A percentile compares a stretch with the other conserved stretches of the same genome.
phyloP scores from a whole-genome alignment of 2,113 vertebrate genomes.

The Pseudorhombus dupliciocellatus region DNA sequence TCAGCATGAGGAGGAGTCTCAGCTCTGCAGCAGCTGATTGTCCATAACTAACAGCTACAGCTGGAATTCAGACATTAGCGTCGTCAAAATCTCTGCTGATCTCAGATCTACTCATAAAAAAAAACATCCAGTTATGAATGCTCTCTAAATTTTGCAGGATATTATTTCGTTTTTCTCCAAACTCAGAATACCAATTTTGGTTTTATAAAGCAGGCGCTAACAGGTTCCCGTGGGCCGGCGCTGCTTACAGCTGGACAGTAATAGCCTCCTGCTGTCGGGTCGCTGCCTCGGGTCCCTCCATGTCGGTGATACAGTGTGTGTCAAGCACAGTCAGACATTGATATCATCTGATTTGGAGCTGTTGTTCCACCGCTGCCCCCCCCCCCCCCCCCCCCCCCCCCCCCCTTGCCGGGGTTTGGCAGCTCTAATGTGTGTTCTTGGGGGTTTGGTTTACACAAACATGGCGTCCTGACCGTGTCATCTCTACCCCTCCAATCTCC shows the following conservation, averaged over 20 bases:
- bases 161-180: too few relatives aligned
- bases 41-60: too few relatives aligned
- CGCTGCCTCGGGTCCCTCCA: conserved; percentile 28
- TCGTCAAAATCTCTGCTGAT: too few relatives aligned
- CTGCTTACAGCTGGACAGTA: conserved; percentile 5
- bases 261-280: conserved; percentile 44
- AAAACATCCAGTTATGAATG: too few relatives aligned
- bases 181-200: too few relatives aligned
- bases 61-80: too few relatives aligned
- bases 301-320: conserved; percentile 46
- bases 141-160: too few relatives aligned
- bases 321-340: conserved; percentile 52
- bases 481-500: conserved; percentile 60
- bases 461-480: conserved; percentile 37
- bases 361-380: background rate
- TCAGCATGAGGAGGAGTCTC: too few relatives aligned
- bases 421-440: conserved; percentile 56
- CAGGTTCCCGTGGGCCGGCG: background rate
- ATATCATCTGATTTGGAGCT: conserved; percentile 52
- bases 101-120: too few relatives aligned
- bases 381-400: too few relatives aligned
- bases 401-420: background rate
- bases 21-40: too few relatives aligned
- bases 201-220: too few relatives aligned
- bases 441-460: conserved; percentile 62